These are phyloP conservation scores for Ophioninae sp. DNA, from an alignment of 2,888 invertebrate species.

Conservation along the genomic window DNA sequence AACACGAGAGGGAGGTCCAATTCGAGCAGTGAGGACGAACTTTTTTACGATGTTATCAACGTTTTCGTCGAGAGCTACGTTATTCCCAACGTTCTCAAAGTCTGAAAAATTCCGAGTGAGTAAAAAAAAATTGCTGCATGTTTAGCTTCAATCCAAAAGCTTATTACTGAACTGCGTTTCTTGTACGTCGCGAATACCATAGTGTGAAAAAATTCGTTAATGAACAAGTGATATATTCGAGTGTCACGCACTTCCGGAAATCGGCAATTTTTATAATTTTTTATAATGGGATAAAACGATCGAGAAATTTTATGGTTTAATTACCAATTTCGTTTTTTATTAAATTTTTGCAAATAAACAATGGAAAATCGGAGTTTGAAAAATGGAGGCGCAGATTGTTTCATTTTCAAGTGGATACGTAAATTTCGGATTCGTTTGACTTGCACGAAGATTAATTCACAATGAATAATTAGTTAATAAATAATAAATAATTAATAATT, in stretches of 20 bases:
- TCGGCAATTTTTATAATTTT: neutral
- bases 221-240: neutral
- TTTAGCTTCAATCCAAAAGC: neutral
- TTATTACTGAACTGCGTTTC: neutral
- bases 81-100: slow-evolving; percentile 8
- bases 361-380: neutral
- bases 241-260: neutral
- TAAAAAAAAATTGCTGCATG: slow-evolving; percentile 15
- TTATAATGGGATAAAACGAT: neutral
- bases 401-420: neutral
- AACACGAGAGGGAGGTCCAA: neutral
- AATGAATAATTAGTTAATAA: too few species aligned
- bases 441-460: neutral
- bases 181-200: neutral
- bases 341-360: neutral
- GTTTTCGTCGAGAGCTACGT: slow-evolving; percentile 16
- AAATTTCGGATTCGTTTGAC: neutral
- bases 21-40: neutral
- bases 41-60: slow-evolving; percentile 30
- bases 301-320: neutral
- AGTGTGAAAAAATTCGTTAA: neutral
- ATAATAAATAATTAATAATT: too few species aligned
- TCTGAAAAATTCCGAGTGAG: neutral
- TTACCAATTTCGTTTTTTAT: neutral
- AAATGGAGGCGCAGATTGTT: neutral